Evolutionary conservation across 1,140 invertebrate species (phyloP), one percentile per base, ranked within the genome.

Genomic region (Brachionus asplanchnoidis): DNA sequence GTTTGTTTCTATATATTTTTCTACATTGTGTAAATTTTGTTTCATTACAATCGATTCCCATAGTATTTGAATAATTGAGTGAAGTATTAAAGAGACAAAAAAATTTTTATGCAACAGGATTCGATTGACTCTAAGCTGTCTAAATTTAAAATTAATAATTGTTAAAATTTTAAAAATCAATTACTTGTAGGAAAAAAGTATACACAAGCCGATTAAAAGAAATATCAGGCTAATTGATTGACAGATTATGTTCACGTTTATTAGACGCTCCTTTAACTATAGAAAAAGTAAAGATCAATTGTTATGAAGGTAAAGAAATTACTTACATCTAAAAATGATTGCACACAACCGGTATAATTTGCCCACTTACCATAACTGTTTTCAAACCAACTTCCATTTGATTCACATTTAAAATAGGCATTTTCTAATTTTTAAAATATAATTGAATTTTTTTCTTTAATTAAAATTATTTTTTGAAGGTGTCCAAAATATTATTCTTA

Each of bases 31-130:
- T 23, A 82, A 20, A 23, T 68, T 82, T 46, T 82, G 26, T 36
- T 65, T 82, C 79, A 82, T 82, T 65, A 82, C 53, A 8, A 82
- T 26, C 9, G n/a, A 82, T 82, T 82, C 79, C 79, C 79, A 82
- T 23, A 82, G 4, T n/a, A 82, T 82, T 82, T 82, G 79, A 20
- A 46, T 46, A 17, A 36, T 12, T 26, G 79, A 82, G 26, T 82
- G 79, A 32, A 65, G 40, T 12, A 82, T 46, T n/a, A 82, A 44
- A 17, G 50, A 65, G 3, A 65, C 23, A 36, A 82, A 82, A 42
- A 82, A 82, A 65, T 82, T 60, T n/a, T 82, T 60, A 40, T 82
- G 79, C 36, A 82, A 46, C 28, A 65, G 4, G 36, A 82, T 82
- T 65, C 79, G 7, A 46, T 82, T 60, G 6, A 82, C 79, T 44